Evolutionary conservation across 1,140 invertebrate species (phyloP), one percentile per base, ranked within the genome.

Genomic region (Hyposmocoma kahamanoa): DNA sequence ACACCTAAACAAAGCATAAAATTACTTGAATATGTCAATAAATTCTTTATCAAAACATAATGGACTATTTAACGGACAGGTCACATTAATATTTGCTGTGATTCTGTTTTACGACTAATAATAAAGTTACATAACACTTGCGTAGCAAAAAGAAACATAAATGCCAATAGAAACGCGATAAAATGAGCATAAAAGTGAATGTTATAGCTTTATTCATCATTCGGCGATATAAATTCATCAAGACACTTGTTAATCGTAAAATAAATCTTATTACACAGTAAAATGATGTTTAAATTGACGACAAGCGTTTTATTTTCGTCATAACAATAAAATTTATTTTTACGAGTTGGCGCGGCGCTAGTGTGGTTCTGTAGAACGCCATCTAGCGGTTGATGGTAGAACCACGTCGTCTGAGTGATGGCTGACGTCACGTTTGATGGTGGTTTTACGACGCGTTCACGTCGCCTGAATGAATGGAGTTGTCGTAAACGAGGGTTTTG

Each of bases 271-370:
- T 77, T 82, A 75, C 78, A 75, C 64, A 74, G 67, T 84, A 73
- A 84, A 83, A 82, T 82, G 67, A 79, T 79, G 78, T 85, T 85
- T 81, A 85, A 85, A 85, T 85, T 79, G 82, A 82, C 73, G 82
- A 82, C 78, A 84, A 81, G 76, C 78, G 76, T 85, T 84, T 85
- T 85, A 85, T 85, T 84, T 82, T 85, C 79, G 73, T 76, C 80
- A 85, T 85, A 85, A 85, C 78, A 83, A 85, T 85, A 85, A 85
- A 84, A 84, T 85, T 85, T 81, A 82, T 82, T 85, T 85, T 85
- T 85, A 85, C 67, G 78, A 82, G 69, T 63, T 38, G 50, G 38
- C 38, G 55, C n/a, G n/a, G 20, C 19, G 22, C 50, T 62, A 61
- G 50, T 60, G 56, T 32, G 56, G 63, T 55, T 58, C 54, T 18